phyloP scores from a whole-genome alignment of 2,797 vertebrate species.

The Philypnodon macrostomus region DNA sequence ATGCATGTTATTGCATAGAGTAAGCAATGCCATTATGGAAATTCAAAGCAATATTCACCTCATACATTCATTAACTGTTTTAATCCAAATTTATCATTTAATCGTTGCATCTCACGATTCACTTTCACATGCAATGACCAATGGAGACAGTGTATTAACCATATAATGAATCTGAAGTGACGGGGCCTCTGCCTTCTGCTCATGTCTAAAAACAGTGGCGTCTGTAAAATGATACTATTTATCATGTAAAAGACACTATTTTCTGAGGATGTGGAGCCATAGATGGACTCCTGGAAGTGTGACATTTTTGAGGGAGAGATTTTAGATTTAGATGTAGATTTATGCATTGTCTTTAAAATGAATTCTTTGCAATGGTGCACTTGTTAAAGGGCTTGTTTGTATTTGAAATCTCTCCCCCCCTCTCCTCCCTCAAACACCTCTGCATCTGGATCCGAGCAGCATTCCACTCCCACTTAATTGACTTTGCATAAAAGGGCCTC shows the following conservation, averaged over 20 bases:
- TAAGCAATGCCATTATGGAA: too few species aligned
- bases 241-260: constrained; percentile 65
- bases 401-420: constrained; percentile 36
- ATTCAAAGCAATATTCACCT: too few species aligned
- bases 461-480: constrained; percentile 43
- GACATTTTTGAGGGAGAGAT: constrained; percentile 54
- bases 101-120: too few species aligned
- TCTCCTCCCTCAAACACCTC: constrained; percentile 21
- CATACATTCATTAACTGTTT: too few species aligned
- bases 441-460: constrained; percentile 24
- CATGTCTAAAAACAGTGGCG: constrained; percentile 22
- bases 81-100: too few species aligned
- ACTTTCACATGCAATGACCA: too few species aligned
- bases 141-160: too few species aligned
- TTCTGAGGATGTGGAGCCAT: constrained; percentile 41
- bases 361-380: constrained; percentile 42
- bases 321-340: constrained; percentile 74
- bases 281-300: constrained; percentile 39
- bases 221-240: constrained; percentile 50
- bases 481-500: constrained; percentile 53
- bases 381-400: constrained; percentile 63
- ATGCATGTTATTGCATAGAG: too few species aligned
- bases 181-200: constrained; percentile 2
- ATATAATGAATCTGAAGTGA: not conserved
- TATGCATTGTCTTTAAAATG: constrained; percentile 75